Evolutionary conservation across 2,797 vertebrate species (phyloP).

Genomic region (Clarias platycephalus): DNA sequence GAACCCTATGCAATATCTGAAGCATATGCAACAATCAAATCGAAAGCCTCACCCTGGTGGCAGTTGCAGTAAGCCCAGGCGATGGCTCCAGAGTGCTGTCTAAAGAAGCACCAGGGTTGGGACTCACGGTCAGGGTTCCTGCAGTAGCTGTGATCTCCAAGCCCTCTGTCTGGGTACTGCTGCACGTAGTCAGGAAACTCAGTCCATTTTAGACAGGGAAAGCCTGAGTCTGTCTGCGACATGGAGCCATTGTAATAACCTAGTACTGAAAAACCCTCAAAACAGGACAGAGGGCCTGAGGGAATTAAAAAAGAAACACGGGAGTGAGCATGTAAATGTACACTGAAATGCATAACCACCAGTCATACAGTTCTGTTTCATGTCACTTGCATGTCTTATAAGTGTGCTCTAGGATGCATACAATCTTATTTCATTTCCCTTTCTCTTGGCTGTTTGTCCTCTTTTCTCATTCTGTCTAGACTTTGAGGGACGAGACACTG

Average conservation of each 20-base stretch:
- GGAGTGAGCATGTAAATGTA: neutral
- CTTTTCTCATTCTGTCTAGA: slow-evolving; percentile 16
- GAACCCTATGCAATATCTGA: neutral
- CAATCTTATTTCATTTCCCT: slow-evolving; percentile 25
- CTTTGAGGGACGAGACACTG: slow-evolving; percentile 11
- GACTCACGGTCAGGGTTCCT: slow-evolving; percentile 85
- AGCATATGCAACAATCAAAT: neutral
- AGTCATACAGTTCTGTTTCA: neutral
- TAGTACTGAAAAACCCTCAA: slow-evolving; percentile 64
- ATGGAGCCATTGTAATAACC: slow-evolving; percentile 73
- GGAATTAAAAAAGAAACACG: slow-evolving; percentile 24
- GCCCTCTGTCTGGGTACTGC: slow-evolving; percentile 84
- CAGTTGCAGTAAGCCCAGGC: slow-evolving; percentile 91
- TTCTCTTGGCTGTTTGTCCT: slow-evolving; percentile 4
- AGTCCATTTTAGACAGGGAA: slow-evolving; percentile 81
- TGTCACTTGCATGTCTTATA: neutral
- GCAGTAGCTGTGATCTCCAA: slow-evolving; percentile 88
- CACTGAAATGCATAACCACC: neutral
- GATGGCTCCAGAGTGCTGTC: slow-evolving; percentile 81
- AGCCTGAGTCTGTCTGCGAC: slow-evolving; percentile 72
- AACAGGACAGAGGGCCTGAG: slow-evolving; percentile 65
- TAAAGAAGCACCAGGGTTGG: slow-evolving; percentile 91
- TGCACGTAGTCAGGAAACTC: slow-evolving; percentile 89
- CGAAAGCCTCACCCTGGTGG: slow-evolving; percentile 76
- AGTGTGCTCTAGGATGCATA: neutral